Evolutionary conservation across 2,888 invertebrate genomes (phyloP), one percentile per base, ranked within the genome.

Genomic region (Scelioninae gen. 1): DNA sequence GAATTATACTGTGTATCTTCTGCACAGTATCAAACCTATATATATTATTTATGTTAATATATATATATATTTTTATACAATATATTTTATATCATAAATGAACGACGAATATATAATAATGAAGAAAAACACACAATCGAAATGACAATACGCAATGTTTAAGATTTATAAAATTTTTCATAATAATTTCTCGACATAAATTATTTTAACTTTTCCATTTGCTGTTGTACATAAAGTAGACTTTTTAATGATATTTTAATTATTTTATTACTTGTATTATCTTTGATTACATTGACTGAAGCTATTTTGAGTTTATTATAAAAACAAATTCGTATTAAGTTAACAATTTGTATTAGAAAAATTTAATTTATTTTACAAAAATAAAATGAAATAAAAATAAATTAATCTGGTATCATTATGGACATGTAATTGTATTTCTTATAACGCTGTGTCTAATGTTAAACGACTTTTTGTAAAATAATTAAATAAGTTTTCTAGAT

Each of bases 391-490:
- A 23, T 4, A 23, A 4, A 23, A 23, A 23, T 23, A 23, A 23
- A 23, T 23, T 23, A 23, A 23, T 23, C 23, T 23, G 23, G 23
- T 47, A 55, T 13, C 13, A 31, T 32, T 29, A 47, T 62, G 45
- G 45, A 32, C 49, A 49, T 32, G 40, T 53, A 53, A 65, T 65
- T 65, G 65, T 65, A 65, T 65, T 65, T 65, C 53, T 40, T 47
- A 38, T 29, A 11, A 63, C 23, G 34, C 49, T 63, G 16, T 16
- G 29, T 56, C 13, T 16, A 56, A 56, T 56, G 16, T 56, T 56
- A 63, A 63, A 63, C 16, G 31, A 47, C 16, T 16, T 65, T 65
- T 63, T 51, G 49, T 51, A 34, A 49, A 23, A 56, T 56, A 43
- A 60, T 38, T 0, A 23, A 60, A 31, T 9, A 34, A 49, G 34